These are phyloP conservation scores for Notocelia uddmanniana DNA, from an alignment of 2,888 invertebrate genomes.

Conservation along the genomic window DNA sequence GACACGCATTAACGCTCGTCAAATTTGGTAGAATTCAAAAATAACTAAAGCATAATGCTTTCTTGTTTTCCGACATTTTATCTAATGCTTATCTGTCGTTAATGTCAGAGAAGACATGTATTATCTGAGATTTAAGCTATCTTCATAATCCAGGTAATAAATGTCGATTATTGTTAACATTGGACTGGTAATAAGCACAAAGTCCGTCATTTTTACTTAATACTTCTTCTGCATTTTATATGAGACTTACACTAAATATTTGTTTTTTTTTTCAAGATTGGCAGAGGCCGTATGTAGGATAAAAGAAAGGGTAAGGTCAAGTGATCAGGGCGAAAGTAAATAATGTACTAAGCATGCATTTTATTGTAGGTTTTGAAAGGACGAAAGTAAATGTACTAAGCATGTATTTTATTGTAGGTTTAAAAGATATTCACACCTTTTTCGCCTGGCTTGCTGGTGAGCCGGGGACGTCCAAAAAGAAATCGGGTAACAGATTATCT, in stretches of 20 bases:
- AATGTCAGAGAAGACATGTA: conserved; percentile 1
- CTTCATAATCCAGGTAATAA: conserved; percentile 13
- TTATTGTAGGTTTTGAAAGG: conserved; percentile 43
- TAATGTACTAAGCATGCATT: conserved; percentile 33
- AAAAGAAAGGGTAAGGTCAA: not conserved
- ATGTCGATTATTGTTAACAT: not conserved
- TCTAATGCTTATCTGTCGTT: conserved; percentile 6
- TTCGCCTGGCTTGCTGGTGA: conserved; percentile 55
- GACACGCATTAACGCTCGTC: not conserved
- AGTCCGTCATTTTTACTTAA: not conserved
- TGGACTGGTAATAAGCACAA: not conserved
- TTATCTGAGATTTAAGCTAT: not conserved
- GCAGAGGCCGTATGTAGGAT: conserved; percentile 27
- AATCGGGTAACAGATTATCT: conserved; percentile 92
- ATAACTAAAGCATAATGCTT: not conserved
- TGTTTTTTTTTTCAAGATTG: not conserved
- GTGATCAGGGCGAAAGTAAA: conserved; percentile 1
- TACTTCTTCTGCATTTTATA: not conserved
- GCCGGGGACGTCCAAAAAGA: conserved; percentile 90
- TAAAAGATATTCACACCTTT: conserved; percentile 65
- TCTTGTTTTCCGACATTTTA: not conserved
- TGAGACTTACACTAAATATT: not conserved
- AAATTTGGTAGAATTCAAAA: not conserved
- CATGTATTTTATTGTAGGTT: conserved; percentile 40
- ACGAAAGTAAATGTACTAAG: conserved; percentile 24